phyloP scores from a whole-genome alignment of 2,113 vertebrate species.

The Chroicocephalus ridibundus region DNA sequence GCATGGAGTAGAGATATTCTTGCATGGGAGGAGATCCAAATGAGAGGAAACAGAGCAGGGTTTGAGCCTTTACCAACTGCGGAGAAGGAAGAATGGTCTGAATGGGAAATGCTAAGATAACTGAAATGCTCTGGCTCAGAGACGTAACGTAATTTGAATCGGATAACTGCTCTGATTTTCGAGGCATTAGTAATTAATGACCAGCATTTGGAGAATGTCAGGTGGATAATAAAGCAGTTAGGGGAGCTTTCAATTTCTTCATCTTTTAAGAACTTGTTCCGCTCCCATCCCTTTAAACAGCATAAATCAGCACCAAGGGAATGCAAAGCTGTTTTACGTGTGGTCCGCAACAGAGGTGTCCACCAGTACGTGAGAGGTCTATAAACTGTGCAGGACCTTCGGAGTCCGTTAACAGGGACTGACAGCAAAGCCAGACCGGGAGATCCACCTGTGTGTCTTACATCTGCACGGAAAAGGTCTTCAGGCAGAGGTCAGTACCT shows the following conservation, averaged over 20 bases:
- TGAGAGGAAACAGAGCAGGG: neutral
- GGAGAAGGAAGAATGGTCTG: neutral
- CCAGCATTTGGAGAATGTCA: constrained; percentile 25
- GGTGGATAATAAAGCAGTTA: constrained; percentile 34
- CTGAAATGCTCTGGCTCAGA: neutral
- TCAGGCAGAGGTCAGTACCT: neutral
- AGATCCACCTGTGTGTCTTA: neutral
- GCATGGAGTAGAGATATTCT: neutral
- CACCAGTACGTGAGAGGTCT: neutral
- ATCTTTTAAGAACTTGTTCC: constrained; percentile 29
- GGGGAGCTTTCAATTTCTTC: constrained; percentile 42
- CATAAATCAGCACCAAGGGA: constrained; percentile 14
- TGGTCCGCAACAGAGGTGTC: neutral
- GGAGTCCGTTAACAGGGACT: neutral
- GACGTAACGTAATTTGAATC: neutral
- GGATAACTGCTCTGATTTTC: constrained; percentile 10
- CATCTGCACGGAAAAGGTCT: neutral
- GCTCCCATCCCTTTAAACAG: neutral
- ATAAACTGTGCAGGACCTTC: neutral
- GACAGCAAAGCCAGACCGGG: neutral
- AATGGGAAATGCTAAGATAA: constrained; percentile 11
- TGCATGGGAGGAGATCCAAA: neutral
- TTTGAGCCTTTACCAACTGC: neutral
- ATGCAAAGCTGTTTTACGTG: neutral
- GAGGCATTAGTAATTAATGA: constrained; percentile 47